Evolutionary conservation across 1,140 invertebrate genomes (phyloP).

Genomic region (Lepidurus arcticus): DNA sequence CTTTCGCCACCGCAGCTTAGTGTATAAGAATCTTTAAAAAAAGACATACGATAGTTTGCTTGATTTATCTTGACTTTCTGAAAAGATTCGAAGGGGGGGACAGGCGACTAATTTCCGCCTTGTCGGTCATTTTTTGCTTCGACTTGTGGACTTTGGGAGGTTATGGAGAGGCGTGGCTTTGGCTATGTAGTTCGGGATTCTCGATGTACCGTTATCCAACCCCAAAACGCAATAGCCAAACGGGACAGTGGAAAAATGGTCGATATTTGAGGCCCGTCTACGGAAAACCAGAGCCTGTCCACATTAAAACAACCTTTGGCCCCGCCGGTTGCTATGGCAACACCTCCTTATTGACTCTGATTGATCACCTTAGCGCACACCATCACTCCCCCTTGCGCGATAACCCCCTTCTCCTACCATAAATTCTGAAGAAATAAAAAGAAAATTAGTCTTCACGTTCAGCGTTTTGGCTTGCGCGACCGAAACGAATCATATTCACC

Average conservation of each 20-base stretch:
- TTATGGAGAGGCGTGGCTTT: background rate
- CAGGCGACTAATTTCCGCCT: background rate
- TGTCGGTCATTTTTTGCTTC: background rate
- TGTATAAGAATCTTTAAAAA: background rate
- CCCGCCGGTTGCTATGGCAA: background rate
- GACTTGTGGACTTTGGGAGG: background rate
- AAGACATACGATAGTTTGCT: background rate
- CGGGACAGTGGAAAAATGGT: background rate
- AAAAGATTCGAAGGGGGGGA: background rate
- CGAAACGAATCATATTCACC: background rate
- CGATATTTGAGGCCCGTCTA: slow-evolving; percentile 7
- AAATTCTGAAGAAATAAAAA: background rate
- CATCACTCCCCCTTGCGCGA: background rate
- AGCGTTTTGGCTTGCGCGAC: slow-evolving; percentile 3
- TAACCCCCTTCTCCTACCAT: background rate
- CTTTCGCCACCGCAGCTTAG: background rate
- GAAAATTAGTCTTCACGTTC: slow-evolving; percentile 6
- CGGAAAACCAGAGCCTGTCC: background rate
- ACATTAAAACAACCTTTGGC: background rate
- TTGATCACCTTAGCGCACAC: slow-evolving; percentile 9
- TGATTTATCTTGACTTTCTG: background rate
- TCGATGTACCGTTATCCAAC: background rate
- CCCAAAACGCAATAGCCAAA: background rate
- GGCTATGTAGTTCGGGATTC: background rate
- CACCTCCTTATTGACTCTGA: slow-evolving; percentile 21